Base-by-base conservation (phyloP, 2,797 vertebrate genomes). In the Pagetopsis macropterus region DNA sequence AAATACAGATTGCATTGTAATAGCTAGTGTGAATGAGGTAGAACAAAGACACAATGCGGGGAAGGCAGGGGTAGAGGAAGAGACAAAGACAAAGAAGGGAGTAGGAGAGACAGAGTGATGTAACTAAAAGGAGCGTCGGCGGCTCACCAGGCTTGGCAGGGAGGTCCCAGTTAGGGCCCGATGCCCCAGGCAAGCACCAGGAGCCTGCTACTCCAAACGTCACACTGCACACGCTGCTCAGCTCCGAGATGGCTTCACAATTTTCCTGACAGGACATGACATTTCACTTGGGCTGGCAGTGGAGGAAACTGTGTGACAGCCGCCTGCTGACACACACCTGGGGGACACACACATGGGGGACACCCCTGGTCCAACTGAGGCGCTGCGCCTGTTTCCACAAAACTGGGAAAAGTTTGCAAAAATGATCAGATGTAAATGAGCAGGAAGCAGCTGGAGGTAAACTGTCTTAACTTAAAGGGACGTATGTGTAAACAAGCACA, bases 211-310 rank as follows among this genome's bases (percentile, higher is more conserved):
- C 86, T 86, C 79, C 78, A 76, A 90, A 83, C 88, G 77, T 85
- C 87, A 80, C 72, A 66, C 86, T 77, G 72, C 3, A 5, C 87
- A 80, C 54, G 69, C 84, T 61, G 71, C 87, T 87, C 83, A 6
- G 72, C 86, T 90, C 87, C 5, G 68, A 89, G 80, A 88, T 87
- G 87, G 85, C 82, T 83, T 89, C 90, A 87, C 91, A 91, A 93
- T 93, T 83, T 91, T 84, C 80, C 90, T 93, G 93, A 94, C 92
- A 91, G 84, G 84, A 92, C 92, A 92, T 90, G 92, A 93, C 92
- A 94, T 93, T 93, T 92, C 90, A 91, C 91, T 94, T 78, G 80
- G 87, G 83, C 77, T 89, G 87, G 84, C 88, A 82, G 81, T 49
- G 27, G 75, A 81, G 85, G 78, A 80, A 85, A 80, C 51, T 9